These are phyloP conservation scores for Sesamia nonagrioides DNA, from an alignment of 1,140 invertebrate species.

Conservation along the genomic window DNA sequence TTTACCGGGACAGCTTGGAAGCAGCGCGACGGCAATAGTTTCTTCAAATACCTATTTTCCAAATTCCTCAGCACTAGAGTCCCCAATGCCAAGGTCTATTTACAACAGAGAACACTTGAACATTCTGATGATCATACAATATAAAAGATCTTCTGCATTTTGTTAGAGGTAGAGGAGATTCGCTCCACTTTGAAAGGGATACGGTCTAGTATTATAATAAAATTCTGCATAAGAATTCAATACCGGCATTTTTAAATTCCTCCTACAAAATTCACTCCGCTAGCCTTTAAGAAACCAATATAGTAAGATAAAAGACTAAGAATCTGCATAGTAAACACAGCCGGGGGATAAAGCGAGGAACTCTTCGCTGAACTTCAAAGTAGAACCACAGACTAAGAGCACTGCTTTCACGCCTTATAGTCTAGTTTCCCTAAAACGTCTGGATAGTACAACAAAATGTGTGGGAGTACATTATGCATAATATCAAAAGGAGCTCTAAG, in stretches of 20 bases:
- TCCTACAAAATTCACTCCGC: not conserved
- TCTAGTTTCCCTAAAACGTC: conserved; percentile 21
- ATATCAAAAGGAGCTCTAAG: conserved; percentile 33
- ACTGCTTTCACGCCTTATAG: conserved; percentile 11
- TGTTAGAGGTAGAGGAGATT: no score
- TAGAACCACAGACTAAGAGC: conserved; percentile 24
- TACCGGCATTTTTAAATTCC: not conserved
- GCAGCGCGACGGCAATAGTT: no score
- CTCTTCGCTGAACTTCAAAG: conserved; percentile 3
- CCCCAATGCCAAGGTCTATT: no score
- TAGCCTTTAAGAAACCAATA: conserved; percentile 15
- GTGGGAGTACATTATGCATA: conserved; percentile 22
- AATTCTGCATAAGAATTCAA: conserved; percentile 1
- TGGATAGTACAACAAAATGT: not conserved
- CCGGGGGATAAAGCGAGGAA: not conserved
- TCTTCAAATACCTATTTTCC: no score
- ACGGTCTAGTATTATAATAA: not conserved
- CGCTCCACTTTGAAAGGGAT: no score
- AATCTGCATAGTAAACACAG: conserved; percentile 28
- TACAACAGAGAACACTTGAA: no score
- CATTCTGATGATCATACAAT: no score
- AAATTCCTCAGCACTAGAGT: no score
- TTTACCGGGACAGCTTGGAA: no score
- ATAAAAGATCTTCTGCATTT: no score
- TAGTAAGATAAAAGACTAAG: conserved; percentile 24